Evolutionary conservation across 2,113 vertebrate species (phyloP), one percentile per base, ranked within the genome.

Genomic region (Pseudorectes ferrugineus): DNA sequence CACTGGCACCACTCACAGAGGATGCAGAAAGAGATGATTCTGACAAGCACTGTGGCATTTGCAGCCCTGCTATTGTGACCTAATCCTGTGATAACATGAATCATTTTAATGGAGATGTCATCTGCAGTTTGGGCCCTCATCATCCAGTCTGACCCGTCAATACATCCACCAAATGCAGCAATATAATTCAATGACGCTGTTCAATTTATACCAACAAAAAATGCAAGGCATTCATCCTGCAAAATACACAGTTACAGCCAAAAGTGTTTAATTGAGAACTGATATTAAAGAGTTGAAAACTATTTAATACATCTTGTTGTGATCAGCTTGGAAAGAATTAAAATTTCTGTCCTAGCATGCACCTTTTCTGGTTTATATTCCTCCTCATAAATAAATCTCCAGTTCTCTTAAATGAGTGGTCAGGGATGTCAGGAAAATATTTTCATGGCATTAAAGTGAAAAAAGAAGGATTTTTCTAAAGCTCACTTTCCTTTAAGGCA

Each of bases 91-190:
- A 49, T 82, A 85, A 80, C 42, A 46, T 68, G 78, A 96, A 93
- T 95, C 58, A 94, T 43, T 93, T 94, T 83, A 96, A 96, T 92
- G 89, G 74, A 93, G 74, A 66, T 70, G 66, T 88, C 85, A 92
- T 40, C 67, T 80, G 71, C 68, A 85, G 61, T 83, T 94, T 73
- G 78, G 75, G 31, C 14, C 8, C 51, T 86, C 46, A 66, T 43
- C 46, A 82, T 89, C 66, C 33, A 5, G 58, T 88, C 74, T 62
- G 66, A 46, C 29, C 73, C 40, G 52, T 77, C 55, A 46, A 74
- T 85, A 46, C 28, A 59, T 54, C 48, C 18, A 24, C 62, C 51
- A 70, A 88, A 54, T 63, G 62, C 46, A 92, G 46, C 33, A 73
- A 43, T 26, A 43, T 59, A 85, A 79, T n/a, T 89, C 63, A 83